Conservation (phyloP, 1,140 invertebrate genomes). For the Papilio glaucus region DNA sequence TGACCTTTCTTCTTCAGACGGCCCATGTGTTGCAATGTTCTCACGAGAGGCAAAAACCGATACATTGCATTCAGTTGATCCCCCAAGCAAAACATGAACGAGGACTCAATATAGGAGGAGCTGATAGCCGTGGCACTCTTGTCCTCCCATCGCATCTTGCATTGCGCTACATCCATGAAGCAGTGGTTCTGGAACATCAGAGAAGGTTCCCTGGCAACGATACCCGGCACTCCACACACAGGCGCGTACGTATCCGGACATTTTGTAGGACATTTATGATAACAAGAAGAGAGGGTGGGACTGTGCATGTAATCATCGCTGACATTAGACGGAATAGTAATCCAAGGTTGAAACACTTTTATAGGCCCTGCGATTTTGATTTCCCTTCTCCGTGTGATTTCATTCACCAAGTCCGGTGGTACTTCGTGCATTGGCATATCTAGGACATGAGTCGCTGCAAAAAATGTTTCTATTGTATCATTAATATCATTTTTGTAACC, state of each 20-base stretch:
- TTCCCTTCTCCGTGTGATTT: constrained; percentile 52
- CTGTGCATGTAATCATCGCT: constrained; percentile 55
- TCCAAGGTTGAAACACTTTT: constrained; percentile 62
- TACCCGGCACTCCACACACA: constrained; percentile 61
- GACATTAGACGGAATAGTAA: constrained; percentile 56
- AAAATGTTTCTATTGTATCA: constrained; percentile 65
- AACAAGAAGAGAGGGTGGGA: constrained; percentile 66
- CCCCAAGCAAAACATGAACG: constrained; percentile 69
- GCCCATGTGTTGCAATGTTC: constrained; percentile 69
- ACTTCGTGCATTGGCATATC: constrained; percentile 64
- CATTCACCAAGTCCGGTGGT: constrained; percentile 37
- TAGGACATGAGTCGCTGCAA: constrained; percentile 63
- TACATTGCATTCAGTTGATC: constrained; percentile 61
- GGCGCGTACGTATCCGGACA: constrained; percentile 71
- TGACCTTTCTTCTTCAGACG: constrained; percentile 63
- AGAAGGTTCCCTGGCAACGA: constrained; percentile 54
- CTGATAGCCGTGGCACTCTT: constrained; percentile 55
- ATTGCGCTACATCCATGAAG: constrained; percentile 74
- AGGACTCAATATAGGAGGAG: constrained; percentile 62
- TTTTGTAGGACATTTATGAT: constrained; percentile 69
- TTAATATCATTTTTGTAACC: constrained; percentile 55
- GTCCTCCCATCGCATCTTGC: constrained; percentile 66
- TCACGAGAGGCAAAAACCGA: constrained; percentile 63
- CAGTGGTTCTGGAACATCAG: constrained; percentile 74
- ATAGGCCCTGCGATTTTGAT: constrained; percentile 57